Evolutionary conservation across 2,797 vertebrate genomes (phyloP), one percentile per base, ranked within the genome.

Genomic region (Thalassophryne amazonica): DNA sequence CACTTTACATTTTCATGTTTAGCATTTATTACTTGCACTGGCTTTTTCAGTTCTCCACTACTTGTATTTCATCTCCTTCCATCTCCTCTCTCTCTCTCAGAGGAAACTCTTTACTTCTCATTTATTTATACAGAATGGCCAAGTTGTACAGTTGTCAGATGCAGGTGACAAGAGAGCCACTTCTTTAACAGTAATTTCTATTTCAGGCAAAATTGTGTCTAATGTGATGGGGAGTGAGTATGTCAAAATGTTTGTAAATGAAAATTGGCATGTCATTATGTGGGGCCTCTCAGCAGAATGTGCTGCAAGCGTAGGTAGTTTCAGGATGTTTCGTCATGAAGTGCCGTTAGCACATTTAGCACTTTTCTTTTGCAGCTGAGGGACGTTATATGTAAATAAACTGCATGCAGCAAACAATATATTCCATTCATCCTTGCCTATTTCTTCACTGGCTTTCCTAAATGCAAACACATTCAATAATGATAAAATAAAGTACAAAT

Each of bases 91-190:
- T 38, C 60, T 28, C 30, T 47, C 31, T 59, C 47, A 11, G 12
- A 38, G 46, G 16, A 64, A 55, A 47, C 75, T 64, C 31, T 45
- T 30, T 41, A 38, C 47, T 49, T 58, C 79, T 68, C 27, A 81
- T 86, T n/a, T 81, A 85, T 85, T 84, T 59, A 83, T 83, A 48
- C 37, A 64, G 41, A 48, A 43, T 16, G 47, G 46, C 29, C 58
- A 13, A 1, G 32, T 57, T 60, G 57, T 73, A 55, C 27, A 21
- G 49, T 45, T 74, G 75, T 77, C 74, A 60, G 46, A 51, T 54
- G 70, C 66, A 57, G 67, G 56, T 52, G 54, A 58, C 33, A 29
- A 18, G 36, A 39, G n/a, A 36, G 12, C 28, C 24, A 25, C 7
- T 38, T 54, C 27, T 51, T 12, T 29, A 7, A 25, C 18, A 33